Evolutionary conservation across 1,140 invertebrate species (phyloP).

Genomic region (Lordiphosa mommai): DNA sequence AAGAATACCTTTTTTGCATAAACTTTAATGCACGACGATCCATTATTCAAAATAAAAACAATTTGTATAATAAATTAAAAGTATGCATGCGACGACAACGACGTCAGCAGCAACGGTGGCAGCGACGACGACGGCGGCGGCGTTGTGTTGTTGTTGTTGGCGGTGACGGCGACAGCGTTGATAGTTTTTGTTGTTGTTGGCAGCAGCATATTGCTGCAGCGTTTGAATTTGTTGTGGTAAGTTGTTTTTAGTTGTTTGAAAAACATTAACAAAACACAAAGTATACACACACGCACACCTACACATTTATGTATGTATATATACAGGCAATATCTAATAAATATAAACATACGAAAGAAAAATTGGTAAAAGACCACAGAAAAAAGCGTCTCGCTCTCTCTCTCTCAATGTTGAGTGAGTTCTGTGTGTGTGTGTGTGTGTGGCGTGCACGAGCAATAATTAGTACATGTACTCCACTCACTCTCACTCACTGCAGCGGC

Average conservation of each 20-base stretch:
- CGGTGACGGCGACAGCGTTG: conserved; percentile 27
- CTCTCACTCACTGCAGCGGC: conserved; percentile 48
- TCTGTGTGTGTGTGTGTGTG: conserved; percentile 16
- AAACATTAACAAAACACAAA: conserved; percentile 55
- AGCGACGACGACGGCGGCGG: conserved; percentile 30
- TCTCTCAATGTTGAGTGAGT: conserved; percentile 32
- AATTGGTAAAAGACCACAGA: conserved; percentile 55
- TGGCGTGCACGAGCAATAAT: conserved; percentile 58
- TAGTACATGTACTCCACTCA: conserved; percentile 56
- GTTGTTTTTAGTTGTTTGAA: conserved; percentile 19
- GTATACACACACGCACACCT: conserved; percentile 38
- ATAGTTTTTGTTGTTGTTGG: conserved; percentile 53
- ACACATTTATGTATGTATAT: too few relatives aligned
- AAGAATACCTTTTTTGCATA: conserved; percentile 79
- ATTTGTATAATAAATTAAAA: conserved; percentile 76
- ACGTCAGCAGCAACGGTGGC: conserved; percentile 22
- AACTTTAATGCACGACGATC: conserved; percentile 79
- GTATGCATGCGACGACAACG: conserved; percentile 68
- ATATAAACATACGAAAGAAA: conserved; percentile 37
- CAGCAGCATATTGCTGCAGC: conserved; percentile 55
- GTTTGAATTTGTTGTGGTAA: conserved; percentile 20
- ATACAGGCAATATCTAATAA: conserved; percentile 49
- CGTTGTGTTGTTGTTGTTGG: conserved; percentile 35
- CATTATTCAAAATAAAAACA: conserved; percentile 79
- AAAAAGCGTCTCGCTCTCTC: conserved; percentile 40